Conservation (phyloP, 2,113 vertebrate genomes). For the Uria aalge region DNA sequence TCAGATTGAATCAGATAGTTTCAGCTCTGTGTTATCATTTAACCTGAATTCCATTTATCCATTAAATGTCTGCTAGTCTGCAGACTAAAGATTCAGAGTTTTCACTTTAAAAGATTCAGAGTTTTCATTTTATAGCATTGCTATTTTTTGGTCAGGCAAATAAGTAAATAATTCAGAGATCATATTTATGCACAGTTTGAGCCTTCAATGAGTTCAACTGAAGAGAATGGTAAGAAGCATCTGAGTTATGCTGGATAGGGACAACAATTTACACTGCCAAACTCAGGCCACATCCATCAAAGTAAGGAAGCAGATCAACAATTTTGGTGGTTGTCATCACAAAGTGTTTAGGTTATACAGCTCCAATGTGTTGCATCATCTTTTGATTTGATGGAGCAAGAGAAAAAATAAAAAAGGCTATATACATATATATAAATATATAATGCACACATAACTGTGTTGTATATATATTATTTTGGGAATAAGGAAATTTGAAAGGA, state of each 20-base stretch:
- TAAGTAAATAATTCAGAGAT: not conserved
- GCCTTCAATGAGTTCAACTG: not conserved
- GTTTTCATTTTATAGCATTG: not conserved
- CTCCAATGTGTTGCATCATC: not conserved
- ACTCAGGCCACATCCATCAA: not conserved
- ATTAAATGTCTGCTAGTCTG: not conserved
- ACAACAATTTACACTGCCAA: not conserved
- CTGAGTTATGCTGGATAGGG: not conserved
- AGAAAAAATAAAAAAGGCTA: not conserved
- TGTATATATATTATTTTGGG: not conserved
- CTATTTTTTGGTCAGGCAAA: not conserved
- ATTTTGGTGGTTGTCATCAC: not conserved
- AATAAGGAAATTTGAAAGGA: not conserved
- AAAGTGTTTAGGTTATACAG: not conserved
- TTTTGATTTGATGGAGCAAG: not conserved
- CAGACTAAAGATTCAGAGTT: not conserved
- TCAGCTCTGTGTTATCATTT: not conserved
- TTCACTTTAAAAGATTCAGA: not conserved
- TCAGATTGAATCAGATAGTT: not conserved
- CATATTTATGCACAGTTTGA: not conserved
- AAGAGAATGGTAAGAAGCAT: not conserved
- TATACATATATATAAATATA: not conserved
- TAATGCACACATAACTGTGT: not conserved
- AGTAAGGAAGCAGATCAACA: not conserved
- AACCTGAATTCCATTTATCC: not conserved